Evolutionary conservation across 2,888 invertebrate genomes (phyloP).

Genomic region (Lapara coniferarum): DNA sequence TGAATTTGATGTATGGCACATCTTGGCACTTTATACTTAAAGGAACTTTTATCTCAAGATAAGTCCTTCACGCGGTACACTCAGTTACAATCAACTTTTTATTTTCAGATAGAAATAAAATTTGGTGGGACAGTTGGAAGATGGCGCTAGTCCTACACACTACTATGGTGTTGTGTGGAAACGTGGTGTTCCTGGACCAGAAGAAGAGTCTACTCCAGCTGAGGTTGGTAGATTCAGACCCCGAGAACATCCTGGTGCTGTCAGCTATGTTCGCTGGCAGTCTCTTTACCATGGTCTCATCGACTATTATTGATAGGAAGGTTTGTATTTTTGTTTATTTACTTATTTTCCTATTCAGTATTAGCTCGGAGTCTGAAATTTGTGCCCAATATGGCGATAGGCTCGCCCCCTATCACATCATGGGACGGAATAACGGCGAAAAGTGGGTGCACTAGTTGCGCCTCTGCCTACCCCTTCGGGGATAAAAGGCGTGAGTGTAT

Average conservation of each 20-base stretch:
- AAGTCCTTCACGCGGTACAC: too few relatives aligned
- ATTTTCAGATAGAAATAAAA: conserved; percentile 61
- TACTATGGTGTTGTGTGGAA: conserved; percentile 58
- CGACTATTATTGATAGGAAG: conserved; percentile 59
- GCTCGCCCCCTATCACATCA: too few relatives aligned
- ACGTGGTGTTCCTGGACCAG: conserved; percentile 66
- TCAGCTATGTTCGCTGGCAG: conserved; percentile 54
- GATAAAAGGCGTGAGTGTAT: too few relatives aligned
- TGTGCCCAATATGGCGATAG: too few relatives aligned
- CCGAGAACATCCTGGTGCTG: conserved; percentile 53
- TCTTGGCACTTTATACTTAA: too few relatives aligned
- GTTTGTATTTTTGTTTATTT: conserved; percentile 43
- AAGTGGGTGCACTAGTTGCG: too few relatives aligned
- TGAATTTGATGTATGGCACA: too few relatives aligned
- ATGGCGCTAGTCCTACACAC: conserved; percentile 61
- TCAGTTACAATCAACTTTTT: conserved; percentile 13
- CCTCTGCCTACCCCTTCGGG: too few relatives aligned
- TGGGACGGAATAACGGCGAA: too few relatives aligned
- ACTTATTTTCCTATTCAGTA: too few relatives aligned
- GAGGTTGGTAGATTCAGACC: conserved; percentile 46
- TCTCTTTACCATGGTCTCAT: conserved; percentile 39
- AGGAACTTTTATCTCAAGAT: too few relatives aligned
- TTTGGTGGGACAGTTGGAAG: conserved; percentile 65
- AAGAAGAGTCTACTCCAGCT: conserved; percentile 61
- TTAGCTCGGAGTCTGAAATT: too few relatives aligned